Conservation (phyloP, 2,888 invertebrate species). For the Lissonota sp. region DNA sequence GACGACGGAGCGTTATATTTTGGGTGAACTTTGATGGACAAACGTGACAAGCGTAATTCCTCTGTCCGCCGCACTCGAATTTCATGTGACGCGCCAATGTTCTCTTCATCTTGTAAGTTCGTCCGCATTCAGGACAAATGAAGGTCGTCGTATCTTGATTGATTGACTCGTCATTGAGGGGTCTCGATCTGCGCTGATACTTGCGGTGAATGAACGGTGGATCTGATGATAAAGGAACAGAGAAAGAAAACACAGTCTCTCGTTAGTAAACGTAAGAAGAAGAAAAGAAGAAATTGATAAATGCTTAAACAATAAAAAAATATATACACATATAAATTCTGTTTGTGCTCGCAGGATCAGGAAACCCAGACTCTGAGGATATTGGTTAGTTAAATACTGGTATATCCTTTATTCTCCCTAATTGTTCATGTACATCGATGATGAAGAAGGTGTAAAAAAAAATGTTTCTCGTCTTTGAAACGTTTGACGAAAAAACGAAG, state of each 20-base stretch:
- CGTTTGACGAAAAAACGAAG: constrained; percentile 18
- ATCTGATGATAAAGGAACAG: constrained; percentile 34
- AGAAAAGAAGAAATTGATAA: not conserved
- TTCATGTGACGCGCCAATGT: constrained; percentile 82
- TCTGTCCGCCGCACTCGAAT: constrained; percentile 82
- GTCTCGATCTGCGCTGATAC: constrained; percentile 64
- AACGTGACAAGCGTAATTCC: constrained; percentile 74
- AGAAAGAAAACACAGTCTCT: constrained; percentile 7
- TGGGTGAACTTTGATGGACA: constrained; percentile 76
- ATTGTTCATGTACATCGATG: constrained; percentile 48
- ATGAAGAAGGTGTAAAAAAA: constrained; percentile 12
- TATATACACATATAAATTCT: not conserved
- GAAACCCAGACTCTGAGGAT: constrained; percentile 29
- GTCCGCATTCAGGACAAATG: constrained; percentile 80
- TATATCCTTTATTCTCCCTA: constrained; percentile 57
- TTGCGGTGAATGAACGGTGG: constrained; percentile 26
- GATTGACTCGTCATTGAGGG: constrained; percentile 60
- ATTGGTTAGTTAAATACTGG: constrained; percentile 7
- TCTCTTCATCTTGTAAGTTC: constrained; percentile 80
- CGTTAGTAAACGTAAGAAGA: constrained; percentile 1
- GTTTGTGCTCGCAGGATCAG: constrained; percentile 16
- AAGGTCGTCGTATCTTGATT: constrained; percentile 35
- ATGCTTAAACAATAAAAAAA: not conserved
- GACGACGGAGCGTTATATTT: constrained; percentile 75
- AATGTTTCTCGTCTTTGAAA: constrained; percentile 27